phyloP scores from a whole-genome alignment of 2,888 invertebrate species.

The Unio delphinus region DNA sequence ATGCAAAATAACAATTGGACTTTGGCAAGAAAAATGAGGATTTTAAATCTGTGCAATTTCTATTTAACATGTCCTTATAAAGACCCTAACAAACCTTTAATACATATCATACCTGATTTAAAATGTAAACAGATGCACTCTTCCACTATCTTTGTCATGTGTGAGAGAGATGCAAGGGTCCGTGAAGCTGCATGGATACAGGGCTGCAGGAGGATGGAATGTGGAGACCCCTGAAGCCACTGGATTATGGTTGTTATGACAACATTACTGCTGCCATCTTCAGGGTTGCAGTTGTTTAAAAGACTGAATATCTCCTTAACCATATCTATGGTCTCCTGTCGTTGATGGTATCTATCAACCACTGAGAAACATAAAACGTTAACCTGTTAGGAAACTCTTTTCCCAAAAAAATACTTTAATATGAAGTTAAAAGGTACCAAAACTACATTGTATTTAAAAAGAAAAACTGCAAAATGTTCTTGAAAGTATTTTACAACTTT shows the following conservation, averaged over 20 bases:
- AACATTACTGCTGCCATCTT: constrained; percentile 40
- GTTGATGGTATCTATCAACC: constrained; percentile 41
- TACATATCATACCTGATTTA: constrained; percentile 6
- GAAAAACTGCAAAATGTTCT: not conserved
- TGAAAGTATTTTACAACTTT: not conserved
- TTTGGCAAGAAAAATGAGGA: too few species aligned
- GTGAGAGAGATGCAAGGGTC: constrained; percentile 59
- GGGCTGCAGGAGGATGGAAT: constrained; percentile 64
- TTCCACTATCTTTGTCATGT: constrained; percentile 64
- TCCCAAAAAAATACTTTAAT: not conserved
- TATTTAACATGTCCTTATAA: too few species aligned
- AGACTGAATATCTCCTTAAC: constrained; percentile 61
- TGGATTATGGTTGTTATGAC: constrained; percentile 55
- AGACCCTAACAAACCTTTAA: too few species aligned
- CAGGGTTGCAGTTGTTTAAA: constrained; percentile 67
- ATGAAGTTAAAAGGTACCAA: not conserved
- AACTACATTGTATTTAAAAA: not conserved
- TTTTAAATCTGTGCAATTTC: too few species aligned
- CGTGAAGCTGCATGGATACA: constrained; percentile 62
- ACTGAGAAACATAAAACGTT: constrained; percentile 36
- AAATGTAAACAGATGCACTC: constrained; percentile 64
- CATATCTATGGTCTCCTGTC: constrained; percentile 60
- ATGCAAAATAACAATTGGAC: too few species aligned
- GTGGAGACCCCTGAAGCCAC: constrained; percentile 66
- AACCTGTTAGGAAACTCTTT: not conserved